Evolutionary conservation across 1,140 invertebrate genomes (phyloP), one percentile per base, ranked within the genome.

Genomic region (Manduca sexta): DNA sequence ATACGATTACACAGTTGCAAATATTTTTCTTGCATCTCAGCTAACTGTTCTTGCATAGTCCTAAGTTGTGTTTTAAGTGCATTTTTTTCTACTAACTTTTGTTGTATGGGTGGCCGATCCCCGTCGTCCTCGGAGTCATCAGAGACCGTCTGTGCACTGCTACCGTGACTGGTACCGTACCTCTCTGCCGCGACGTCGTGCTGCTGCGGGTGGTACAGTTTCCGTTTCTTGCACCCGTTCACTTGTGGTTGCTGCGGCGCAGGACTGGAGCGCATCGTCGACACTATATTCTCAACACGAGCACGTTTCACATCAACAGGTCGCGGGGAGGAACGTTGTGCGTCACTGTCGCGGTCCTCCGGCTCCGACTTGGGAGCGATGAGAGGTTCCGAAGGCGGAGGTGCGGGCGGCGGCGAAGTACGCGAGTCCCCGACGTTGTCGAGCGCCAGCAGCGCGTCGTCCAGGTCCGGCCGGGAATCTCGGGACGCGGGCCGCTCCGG

Each of bases 171-270:
- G 88, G 68, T 67, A 2, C 77, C 75, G 69, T 93, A 93, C 14
- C 92, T 81, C 56, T 93, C 91, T 15, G 90, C 90, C 11, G 77
- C 81, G 29, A 87, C 92, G 69, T 96, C 94, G 73, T 97, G 95
- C 68, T 98, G 96, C 74, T 97, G 95, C 1, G 97, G 97, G 64
- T 98, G 95, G 75, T 98, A 98, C n/a, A 98, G 88, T 83, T 98
- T 99, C 14, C 97, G 90, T 86, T 98, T 98, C 78, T 97, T 97
- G 87, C 94, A 98, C 34, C 94, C 96, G 80, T 95, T 97, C 46
- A 95, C 94, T 77, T 91, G 89, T 3, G 89, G 86, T 47, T 90
- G 88, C 35, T 92, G 88, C n/a, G 92, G 88, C 16, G 91, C 91
- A 5, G 94, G 93, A 64, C 94, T 95, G 59, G 93, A 93, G 49